A percentile compares a stretch with the other conserved stretches of the same genome.
Evolutionary conservation across 2,888 invertebrate species (phyloP).

Genomic region (Phanerotoma sp.): DNA sequence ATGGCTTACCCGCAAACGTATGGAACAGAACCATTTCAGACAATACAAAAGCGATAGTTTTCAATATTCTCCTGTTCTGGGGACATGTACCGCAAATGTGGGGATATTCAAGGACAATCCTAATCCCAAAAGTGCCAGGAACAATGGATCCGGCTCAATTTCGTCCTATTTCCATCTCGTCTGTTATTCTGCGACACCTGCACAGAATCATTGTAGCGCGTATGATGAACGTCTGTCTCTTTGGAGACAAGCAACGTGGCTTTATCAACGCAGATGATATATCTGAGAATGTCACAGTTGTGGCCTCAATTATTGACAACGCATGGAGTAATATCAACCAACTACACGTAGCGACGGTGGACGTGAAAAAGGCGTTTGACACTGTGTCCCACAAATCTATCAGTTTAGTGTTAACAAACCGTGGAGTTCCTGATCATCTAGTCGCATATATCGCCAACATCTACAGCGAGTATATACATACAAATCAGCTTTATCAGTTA

Average conservation of each 20-base stretch:
- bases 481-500: no score
- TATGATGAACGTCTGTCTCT: neutral
- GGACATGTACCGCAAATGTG: neutral
- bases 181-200: slow-evolving; percentile 15
- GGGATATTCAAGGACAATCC: neutral
- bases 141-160: slow-evolving; percentile 14
- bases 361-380: slow-evolving; percentile 25
- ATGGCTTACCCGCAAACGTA: neutral
- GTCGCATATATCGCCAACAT: neutral
- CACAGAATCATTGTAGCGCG: slow-evolving; percentile 26
- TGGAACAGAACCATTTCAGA: neutral
- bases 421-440: neutral
- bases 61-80: neutral
- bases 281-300: slow-evolving; percentile 43
- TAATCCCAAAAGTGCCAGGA: slow-evolving; percentile 24
- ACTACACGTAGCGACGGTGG: slow-evolving; percentile 24
- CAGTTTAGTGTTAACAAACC: neutral
- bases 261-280: slow-evolving; percentile 38
- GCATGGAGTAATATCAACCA: neutral
- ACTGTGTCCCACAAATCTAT: slow-evolving; percentile 18
- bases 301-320: slow-evolving; percentile 35
- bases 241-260: slow-evolving; percentile 25
- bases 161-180: slow-evolving; percentile 28
- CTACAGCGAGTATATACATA: neutral
- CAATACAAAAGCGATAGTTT: neutral